These are phyloP conservation scores for Theocolax elegans DNA, from an alignment of 1,140 invertebrate genomes.

Conservation along the genomic window DNA sequence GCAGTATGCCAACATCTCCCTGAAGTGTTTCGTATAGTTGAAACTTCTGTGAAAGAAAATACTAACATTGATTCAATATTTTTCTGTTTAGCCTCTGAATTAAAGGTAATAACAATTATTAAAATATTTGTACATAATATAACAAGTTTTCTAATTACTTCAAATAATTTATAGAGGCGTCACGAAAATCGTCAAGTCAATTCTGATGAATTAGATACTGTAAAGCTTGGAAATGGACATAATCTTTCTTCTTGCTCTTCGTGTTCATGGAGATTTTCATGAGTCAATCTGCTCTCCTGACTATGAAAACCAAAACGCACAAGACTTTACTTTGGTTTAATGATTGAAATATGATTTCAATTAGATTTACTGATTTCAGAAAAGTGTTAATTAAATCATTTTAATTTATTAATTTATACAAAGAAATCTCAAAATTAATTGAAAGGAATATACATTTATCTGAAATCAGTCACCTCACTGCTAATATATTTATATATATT, in stretches of 20 bases:
- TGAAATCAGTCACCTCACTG: too few relatives aligned
- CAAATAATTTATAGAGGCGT: constrained; percentile 67
- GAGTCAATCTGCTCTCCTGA: constrained; percentile 33
- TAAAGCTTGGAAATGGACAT: constrained; percentile 68
- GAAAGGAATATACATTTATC: too few relatives aligned
- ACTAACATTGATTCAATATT: constrained; percentile 94
- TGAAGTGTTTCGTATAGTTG: constrained; percentile 85
- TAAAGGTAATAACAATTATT: constrained; percentile 73
- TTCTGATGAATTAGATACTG: constrained; percentile 70
- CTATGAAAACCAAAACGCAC: background rate
- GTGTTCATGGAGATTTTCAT: constrained; percentile 53
- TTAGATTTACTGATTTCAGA: constrained; percentile 1
- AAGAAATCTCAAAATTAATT: too few relatives aligned
- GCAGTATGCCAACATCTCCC: constrained; percentile 85
- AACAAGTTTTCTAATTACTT: background rate
- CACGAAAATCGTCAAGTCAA: constrained; percentile 74
- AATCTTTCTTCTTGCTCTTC: constrained; percentile 56
- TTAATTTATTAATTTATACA: too few relatives aligned
- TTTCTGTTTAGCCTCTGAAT: constrained; percentile 85
- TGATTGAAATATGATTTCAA: background rate
- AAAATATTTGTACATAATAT: constrained; percentile 7
- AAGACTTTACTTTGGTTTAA: too few relatives aligned
- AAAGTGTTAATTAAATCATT: background rate
- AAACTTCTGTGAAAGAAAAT: constrained; percentile 94
- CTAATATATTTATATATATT: too few relatives aligned